Percentiles rank a stretch among this genome's conserved stretches.
Conservation (phyloP, 92 coral and sea anemone genomes). For the Phenganax stokvisi region DNA sequence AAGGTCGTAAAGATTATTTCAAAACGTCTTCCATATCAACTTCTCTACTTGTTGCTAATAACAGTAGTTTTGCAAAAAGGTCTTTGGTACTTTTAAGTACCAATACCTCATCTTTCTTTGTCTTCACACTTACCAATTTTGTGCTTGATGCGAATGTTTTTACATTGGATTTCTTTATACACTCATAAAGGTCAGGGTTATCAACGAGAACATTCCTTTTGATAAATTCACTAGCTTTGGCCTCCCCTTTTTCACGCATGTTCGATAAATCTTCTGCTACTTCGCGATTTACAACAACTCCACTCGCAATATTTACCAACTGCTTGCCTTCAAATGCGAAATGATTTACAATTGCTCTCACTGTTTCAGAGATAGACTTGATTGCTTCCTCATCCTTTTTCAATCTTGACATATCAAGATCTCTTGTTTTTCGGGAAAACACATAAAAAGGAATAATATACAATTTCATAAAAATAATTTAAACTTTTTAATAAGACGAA, state of each 20-base stretch:
- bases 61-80: not conserved
- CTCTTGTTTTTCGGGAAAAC: not conserved
- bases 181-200: not conserved
- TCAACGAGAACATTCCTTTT: not conserved
- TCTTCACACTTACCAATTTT: not conserved
- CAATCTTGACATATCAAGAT: not conserved
- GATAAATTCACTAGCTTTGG: not conserved
- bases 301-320: not conserved
- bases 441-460: constrained; percentile 8
- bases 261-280: not conserved
- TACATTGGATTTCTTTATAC: not conserved
- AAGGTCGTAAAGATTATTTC: too few species aligned
- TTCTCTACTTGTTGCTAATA: not conserved
- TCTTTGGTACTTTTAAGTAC: not conserved
- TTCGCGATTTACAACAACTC: not conserved
- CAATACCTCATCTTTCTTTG: not conserved
- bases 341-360: not conserved
- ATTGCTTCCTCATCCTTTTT: not conserved
- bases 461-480: not conserved
- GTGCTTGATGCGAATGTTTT: not conserved
- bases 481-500: not conserved
- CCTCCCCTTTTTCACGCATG: not conserved
- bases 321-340: not conserved
- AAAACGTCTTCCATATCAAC: not conserved
- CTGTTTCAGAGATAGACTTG: not conserved